Evolutionary conservation across 92 coral and sea anemone species (phyloP), one percentile per base, ranked within the genome.

Genomic region (Blastomussa wellsi): DNA sequence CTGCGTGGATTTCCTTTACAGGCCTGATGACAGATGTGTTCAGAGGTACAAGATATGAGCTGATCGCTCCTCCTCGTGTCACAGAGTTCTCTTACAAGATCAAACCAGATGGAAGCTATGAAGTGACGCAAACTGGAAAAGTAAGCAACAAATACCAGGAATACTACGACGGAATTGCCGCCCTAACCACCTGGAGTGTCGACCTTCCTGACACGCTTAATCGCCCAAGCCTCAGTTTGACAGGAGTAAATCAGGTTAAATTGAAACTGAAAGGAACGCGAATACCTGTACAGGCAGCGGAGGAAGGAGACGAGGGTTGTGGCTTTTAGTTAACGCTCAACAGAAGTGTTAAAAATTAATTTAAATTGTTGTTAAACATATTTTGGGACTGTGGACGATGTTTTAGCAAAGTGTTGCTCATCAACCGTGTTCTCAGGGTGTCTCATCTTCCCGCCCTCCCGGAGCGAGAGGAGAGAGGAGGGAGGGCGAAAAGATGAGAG

Each of bases 151-250:
- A 77, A 38, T 88, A 74, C 26, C 39, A 83, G 55, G 84, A 88
- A 42, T 88, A 83, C 79, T 88, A 83, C 49, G 91, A 88, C n/a
- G 91, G 91, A 6, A 26, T 88, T 20, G 88, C 91, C 49, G 91
- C 91, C 29, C 37, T 88, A 29, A 88, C 91, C 42, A 78, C 91
- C 13, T 88, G 88, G 88, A 88, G 38, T 67, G 78, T 88, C 42
- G 32, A 16, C 71, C n/a, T 88, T 51, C 88, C 91, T 26, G 65
- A 48, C 12, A 14, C 64, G 33, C 72, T 47, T 16, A 88, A 83
- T 48, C 47, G 75, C 62, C 76, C 51, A 42, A 83, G 80, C 59
- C 78, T 88, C 72, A 3, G 39, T 76, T 51, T 88, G 65, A 16
- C 32, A 28, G 32, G 55, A 16, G 83, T 82, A 47, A 82, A 29